Conservation (phyloP, 2,797 vertebrate species). For the Vespertilio murinus region DNA sequence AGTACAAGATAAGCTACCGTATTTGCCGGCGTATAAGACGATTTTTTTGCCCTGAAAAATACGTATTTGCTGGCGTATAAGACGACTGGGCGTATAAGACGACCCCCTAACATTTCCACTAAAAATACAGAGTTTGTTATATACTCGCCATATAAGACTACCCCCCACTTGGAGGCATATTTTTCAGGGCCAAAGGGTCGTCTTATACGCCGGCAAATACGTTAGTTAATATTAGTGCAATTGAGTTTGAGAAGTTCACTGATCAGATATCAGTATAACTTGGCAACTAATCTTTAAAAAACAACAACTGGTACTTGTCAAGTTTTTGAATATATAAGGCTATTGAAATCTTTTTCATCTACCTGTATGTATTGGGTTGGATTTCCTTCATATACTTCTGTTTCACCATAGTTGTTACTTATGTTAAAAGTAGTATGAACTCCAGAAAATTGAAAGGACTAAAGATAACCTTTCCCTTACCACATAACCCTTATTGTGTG, state of each 20-base stretch:
- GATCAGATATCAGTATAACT: background rate
- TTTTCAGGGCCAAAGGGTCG: no score
- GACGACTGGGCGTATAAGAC: no score
- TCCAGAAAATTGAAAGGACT: background rate
- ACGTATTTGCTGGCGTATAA: no score
- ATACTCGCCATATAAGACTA: no score
- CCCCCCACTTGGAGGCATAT: no score
- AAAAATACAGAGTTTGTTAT: no score
- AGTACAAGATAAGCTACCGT: no score
- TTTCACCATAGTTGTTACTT: constrained; percentile 24
- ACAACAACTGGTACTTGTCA: background rate
- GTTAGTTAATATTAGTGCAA: background rate
- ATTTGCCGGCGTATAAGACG: no score
- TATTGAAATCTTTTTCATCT: background rate
- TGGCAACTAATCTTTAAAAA: background rate
- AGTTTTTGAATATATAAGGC: background rate
- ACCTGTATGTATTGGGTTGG: background rate
- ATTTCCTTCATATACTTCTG: background rate
- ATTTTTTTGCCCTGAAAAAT: no score
- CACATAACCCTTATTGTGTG: background rate
- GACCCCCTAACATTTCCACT: no score
- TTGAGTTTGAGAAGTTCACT: background rate
- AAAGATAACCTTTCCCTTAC: background rate
- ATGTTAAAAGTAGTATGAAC: background rate
- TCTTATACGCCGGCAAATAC: no score